A percentile compares a stretch with the other conserved stretches of the same genome.
Conservation (phyloP, 2,888 invertebrate species). For the Pherbina coryleti region DNA sequence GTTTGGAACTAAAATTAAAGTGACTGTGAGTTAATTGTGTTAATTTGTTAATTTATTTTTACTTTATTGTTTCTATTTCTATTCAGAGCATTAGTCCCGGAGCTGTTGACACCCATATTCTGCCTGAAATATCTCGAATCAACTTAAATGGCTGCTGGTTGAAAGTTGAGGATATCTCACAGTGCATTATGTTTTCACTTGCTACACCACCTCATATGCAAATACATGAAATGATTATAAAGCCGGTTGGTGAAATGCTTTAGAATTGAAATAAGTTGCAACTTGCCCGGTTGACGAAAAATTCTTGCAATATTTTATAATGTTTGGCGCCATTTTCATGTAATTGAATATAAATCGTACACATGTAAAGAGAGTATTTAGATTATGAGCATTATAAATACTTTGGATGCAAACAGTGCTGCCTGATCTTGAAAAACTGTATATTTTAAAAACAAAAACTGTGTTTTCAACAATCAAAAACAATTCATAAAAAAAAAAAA, state of each 20-base stretch:
- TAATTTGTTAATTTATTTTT: neutral
- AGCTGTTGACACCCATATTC: slow-evolving; percentile 58
- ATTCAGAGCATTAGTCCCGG: slow-evolving; percentile 50
- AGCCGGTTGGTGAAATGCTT: slow-evolving; percentile 57
- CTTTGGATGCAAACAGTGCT: too few relatives aligned
- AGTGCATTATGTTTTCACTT: slow-evolving; percentile 34
- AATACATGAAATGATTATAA: slow-evolving; percentile 51
- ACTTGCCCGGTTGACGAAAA: too few relatives aligned
- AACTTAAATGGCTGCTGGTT: slow-evolving; percentile 47
- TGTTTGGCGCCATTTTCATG: too few relatives aligned
- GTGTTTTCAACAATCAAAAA: too few relatives aligned
- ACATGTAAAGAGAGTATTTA: too few relatives aligned
- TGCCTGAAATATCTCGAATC: slow-evolving; percentile 47
- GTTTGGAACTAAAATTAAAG: slow-evolving; percentile 50
- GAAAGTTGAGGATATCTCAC: slow-evolving; percentile 46
- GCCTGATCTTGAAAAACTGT: too few relatives aligned
- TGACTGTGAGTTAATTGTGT: slow-evolving; percentile 47
- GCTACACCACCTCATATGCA: slow-evolving; percentile 43
- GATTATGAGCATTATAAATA: too few relatives aligned
- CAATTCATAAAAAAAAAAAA: too few relatives aligned
- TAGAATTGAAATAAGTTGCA: slow-evolving; percentile 35
- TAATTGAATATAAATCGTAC: neutral
- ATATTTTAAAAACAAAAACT: too few relatives aligned
- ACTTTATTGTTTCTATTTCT: slow-evolving; percentile 37
- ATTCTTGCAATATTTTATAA: too few relatives aligned